A percentile compares a stretch with the other conserved stretches of the same genome.
phyloP scores from a whole-genome alignment of 2,797 vertebrate species.

The Argya squamiceps region DNA sequence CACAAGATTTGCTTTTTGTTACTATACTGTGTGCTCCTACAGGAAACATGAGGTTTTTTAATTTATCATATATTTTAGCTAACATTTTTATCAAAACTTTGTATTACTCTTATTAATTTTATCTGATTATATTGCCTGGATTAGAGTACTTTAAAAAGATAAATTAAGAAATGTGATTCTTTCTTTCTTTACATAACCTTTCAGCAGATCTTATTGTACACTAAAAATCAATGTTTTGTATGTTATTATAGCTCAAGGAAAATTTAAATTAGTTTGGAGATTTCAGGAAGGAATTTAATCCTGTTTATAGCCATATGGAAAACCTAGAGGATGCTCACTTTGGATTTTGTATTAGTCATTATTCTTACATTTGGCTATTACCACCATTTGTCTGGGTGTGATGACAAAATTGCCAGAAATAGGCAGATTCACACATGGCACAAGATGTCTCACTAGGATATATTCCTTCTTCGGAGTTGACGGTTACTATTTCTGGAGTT shows the following conservation, averaged over 20 bases:
- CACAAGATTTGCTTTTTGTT: background rate
- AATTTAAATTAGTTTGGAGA: background rate
- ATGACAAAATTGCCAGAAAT: constrained; percentile 51
- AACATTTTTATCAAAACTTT: background rate
- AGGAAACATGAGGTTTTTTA: background rate
- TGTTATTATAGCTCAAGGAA: background rate
- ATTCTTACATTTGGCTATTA: constrained; percentile 57
- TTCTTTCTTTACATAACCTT: background rate
- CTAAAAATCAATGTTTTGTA: background rate
- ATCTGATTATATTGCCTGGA: background rate
- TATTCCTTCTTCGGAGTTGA: constrained; percentile 22
- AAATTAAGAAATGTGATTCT: background rate
- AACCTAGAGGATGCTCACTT: constrained; percentile 56
- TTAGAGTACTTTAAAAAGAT: background rate
- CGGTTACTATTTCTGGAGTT: constrained; percentile 43
- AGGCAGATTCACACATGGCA: constrained; percentile 32
- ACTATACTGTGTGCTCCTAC: fast-evolving
- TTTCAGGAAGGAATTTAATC: constrained; percentile 32
- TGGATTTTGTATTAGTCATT: constrained; percentile 52
- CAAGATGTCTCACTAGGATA: constrained; percentile 3
- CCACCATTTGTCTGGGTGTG: background rate
- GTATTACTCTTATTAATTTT: background rate
- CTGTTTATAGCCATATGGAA: constrained; percentile 28
- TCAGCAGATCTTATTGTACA: background rate
- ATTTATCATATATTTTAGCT: background rate